Base-by-base conservation (phyloP, 2,797 vertebrate genomes). In the Dallia pectoralis region DNA sequence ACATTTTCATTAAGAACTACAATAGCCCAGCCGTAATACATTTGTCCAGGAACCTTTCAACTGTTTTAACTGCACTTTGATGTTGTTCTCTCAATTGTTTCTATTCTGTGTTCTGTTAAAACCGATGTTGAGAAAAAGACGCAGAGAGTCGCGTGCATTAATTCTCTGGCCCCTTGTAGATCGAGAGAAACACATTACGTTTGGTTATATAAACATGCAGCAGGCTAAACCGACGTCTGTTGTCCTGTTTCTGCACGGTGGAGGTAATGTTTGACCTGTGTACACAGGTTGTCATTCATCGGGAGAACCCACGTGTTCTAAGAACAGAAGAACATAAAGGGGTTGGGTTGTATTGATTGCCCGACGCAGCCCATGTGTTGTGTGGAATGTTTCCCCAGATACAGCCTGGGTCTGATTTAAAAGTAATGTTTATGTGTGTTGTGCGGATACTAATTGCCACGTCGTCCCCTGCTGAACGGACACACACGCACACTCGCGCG, bases 1-100 rank as follows among this genome's bases (percentile, higher is more conserved):
- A 79, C 82, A 87, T 91, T 89, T 85, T 75, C 73, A 82, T 79
- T 82, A 80, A 71, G 77, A 80, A 75, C 67, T 81, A 88, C 79
- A 82, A 72, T 78, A 67, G 32, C 69, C 77, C 86, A 86, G 25
- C 16, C 29, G 14, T 47, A 18, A 47, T 15, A 67, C 6, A 44
- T 47, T 16, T 88, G 87, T 87, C 87, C 85, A 85, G 79, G 81
- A 67, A 79, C 82, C 18, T 78, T 76, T 81, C 72, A 12, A 44
- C 36, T 68, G 70, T 70, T 76, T 86, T 74, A 73, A 83, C 82
- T 84, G 71, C 69, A 3, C 7, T 27, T 29, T 84, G 81, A 15
- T 40, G 51, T 73, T 67, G 69, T 64, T 69, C 82, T 79, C 79
- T 83, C 81, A 48, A 56, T 56, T 73, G 67, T 0, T 36, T 79